Evolutionary conservation across 2,888 invertebrate genomes (phyloP).

Genomic region (Acanthosepion pharaonis): DNA sequence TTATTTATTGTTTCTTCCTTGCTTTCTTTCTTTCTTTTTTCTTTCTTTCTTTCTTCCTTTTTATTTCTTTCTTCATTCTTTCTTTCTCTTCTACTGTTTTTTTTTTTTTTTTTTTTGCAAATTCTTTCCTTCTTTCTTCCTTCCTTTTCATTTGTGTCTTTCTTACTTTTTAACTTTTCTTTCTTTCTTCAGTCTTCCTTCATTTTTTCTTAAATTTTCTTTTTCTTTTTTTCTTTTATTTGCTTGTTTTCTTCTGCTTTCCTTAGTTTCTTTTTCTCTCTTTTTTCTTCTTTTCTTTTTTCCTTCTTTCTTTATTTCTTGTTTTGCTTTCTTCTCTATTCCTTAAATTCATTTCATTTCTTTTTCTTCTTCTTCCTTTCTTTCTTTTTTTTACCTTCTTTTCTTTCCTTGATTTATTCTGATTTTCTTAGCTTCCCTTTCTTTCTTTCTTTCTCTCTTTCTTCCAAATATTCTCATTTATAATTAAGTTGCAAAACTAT

Average conservation of each 20-base stretch:
- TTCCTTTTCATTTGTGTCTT: background rate
- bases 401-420: no score
- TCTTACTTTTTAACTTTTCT: background rate
- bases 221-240: no score
- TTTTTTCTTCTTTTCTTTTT: constrained; percentile 35
- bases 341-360: background rate
- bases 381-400: no score
- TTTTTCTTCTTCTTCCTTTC: no score
- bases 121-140: background rate
- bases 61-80: constrained; percentile 38
- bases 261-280: background rate
- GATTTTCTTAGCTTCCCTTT: no score
- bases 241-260: no score
- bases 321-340: no score
- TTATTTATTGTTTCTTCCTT: background rate
- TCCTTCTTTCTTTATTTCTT: background rate
- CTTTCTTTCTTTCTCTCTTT: no score
- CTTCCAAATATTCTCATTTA: no score
- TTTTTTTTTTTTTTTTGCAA: background rate
- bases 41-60: constrained; percentile 36
- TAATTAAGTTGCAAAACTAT: no score
- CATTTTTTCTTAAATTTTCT: no score
- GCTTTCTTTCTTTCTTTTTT: background rate
- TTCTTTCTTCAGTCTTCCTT: background rate
- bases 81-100: background rate